Conservation (phyloP, 2,113 vertebrate genomes). For the Heterotilapia buettikoferi region DNA sequence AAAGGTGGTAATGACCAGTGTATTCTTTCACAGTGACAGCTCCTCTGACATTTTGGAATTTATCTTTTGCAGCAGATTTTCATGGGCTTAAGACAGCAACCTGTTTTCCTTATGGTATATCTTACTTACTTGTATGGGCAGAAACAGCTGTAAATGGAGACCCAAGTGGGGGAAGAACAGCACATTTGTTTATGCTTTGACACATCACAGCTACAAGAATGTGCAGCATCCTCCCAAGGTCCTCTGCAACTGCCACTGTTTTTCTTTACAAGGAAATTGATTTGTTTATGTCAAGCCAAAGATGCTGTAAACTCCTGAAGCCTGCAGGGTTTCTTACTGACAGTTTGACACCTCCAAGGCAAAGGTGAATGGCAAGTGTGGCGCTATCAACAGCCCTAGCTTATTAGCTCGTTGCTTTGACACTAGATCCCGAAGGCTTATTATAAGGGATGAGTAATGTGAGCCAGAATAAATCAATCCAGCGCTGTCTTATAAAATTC, state of each 20-base stretch:
- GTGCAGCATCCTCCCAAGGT: neutral
- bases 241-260: neutral
- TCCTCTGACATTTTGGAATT: conserved; percentile 68
- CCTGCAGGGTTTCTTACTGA: conserved; percentile 34
- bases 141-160: conserved; percentile 52
- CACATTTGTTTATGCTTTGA: conserved; percentile 48
- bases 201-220: conserved; percentile 26
- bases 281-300: conserved; percentile 25
- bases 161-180: neutral
- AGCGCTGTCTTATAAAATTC: neutral
- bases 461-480: conserved; percentile 35
- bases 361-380: conserved; percentile 52
- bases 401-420: conserved; percentile 55
- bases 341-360: conserved; percentile 50
- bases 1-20: conserved; percentile 58
- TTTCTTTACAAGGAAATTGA: conserved; percentile 19
- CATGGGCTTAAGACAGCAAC: conserved; percentile 40
- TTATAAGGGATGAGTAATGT: conserved; percentile 37
- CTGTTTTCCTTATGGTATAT: neutral
- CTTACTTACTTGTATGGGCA: conserved; percentile 39
- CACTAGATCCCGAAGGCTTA: conserved; percentile 28
- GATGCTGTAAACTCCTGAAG: conserved; percentile 27
- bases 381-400: conserved; percentile 54
- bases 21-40: conserved; percentile 67
- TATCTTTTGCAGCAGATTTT: conserved; percentile 61